Evolutionary conservation across 2,797 vertebrate genomes (phyloP).

Genomic region (Rousettus madagascariensis): DNA sequence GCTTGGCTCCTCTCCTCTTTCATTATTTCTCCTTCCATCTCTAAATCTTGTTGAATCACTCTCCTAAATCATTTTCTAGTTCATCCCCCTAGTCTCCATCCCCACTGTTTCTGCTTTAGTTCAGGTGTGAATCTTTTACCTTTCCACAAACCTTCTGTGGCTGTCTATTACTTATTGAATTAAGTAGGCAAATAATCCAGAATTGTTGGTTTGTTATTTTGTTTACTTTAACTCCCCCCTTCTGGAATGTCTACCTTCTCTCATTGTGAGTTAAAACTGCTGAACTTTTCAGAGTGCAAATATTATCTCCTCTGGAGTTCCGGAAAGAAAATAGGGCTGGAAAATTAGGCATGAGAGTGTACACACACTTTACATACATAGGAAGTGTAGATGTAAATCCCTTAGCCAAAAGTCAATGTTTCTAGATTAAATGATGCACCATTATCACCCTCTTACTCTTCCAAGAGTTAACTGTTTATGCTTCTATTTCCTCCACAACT

Average conservation of each 20-base stretch:
- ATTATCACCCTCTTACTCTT: not conserved
- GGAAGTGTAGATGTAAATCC: not conserved
- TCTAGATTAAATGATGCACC: not conserved
- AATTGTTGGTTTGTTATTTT: not conserved
- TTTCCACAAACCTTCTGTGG: not conserved
- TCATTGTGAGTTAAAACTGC: slow-evolving; percentile 1
- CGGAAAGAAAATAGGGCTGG: not conserved
- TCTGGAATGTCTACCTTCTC: not conserved
- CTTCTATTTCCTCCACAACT: not conserved
- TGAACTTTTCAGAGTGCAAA: slow-evolving; percentile 6
- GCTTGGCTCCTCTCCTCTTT: not conserved
- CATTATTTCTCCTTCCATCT: not conserved
- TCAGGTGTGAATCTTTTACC: not conserved
- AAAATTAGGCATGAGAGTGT: not conserved
- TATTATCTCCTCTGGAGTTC: not conserved
- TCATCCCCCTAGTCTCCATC: not conserved
- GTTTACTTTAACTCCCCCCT: not conserved
- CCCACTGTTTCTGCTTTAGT: not conserved
- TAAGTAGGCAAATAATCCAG: not conserved
- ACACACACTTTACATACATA: not conserved
- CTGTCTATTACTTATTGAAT: slow-evolving; percentile 8
- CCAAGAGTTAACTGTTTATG: not conserved
- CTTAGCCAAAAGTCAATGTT: not conserved
- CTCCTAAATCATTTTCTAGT: not conserved
- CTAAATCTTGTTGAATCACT: not conserved